Percentiles rank a stretch among this genome's conserved stretches.
phyloP scores from a whole-genome alignment of 2,888 invertebrate genomes.

The Drosophila neutralis region DNA sequence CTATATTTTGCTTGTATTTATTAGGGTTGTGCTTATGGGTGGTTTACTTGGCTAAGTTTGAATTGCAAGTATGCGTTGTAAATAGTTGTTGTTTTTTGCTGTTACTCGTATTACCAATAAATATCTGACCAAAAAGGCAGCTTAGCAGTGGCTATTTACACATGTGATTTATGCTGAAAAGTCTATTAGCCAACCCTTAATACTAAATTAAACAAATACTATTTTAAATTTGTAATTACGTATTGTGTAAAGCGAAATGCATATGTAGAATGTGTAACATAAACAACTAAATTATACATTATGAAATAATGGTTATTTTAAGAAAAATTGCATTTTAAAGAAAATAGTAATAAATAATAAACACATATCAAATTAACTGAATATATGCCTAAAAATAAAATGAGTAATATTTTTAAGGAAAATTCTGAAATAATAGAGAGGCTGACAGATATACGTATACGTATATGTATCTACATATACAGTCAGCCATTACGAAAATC shows the following conservation, averaged over 20 bases:
- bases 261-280: not conserved
- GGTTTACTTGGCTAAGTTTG: constrained; percentile 36
- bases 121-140: constrained; percentile 22
- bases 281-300: not conserved
- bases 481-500: constrained; percentile 19
- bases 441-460: not conserved
- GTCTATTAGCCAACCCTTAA: constrained; percentile 11
- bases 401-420: not conserved
- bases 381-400: not conserved
- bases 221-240: not conserved
- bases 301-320: not conserved
- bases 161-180: constrained; percentile 22
- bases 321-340: not conserved
- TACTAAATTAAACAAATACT: not conserved
- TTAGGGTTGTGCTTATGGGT: constrained; percentile 56
- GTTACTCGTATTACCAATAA: constrained; percentile 34
- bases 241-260: not conserved
- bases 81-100: constrained; percentile 17
- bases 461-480: not conserved
- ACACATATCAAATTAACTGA: not conserved
- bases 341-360: not conserved
- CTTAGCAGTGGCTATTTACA: constrained; percentile 27
- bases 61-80: not conserved
- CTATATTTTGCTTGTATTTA: not conserved
- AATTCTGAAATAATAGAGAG: not conserved